Percentiles rank a stretch among this genome's conserved stretches.
Evolutionary conservation across 2,797 vertebrate genomes (phyloP).

Genomic region (Xenopus petersii): DNA sequence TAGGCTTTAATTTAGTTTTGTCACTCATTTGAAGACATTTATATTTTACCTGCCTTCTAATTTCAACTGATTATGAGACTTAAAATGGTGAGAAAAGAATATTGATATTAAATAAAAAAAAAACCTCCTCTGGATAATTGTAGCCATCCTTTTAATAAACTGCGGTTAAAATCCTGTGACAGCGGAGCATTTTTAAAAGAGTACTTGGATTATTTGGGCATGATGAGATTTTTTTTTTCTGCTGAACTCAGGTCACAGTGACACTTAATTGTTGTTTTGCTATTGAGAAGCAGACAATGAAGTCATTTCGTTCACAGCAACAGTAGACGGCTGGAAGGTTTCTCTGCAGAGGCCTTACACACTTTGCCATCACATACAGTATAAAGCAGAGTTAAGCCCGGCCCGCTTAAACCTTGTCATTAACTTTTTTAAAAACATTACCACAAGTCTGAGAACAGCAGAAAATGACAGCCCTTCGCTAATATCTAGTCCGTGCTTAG

Average conservation of each 20-base stretch:
- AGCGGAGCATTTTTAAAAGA: not conserved
- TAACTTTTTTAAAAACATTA: slow-evolving; percentile 19
- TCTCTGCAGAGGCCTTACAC: not conserved
- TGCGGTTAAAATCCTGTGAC: not conserved
- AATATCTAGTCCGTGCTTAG: slow-evolving; percentile 30
- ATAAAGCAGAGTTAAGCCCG: slow-evolving; percentile 18
- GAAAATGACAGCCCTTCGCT: slow-evolving; percentile 5
- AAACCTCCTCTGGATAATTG: not conserved
- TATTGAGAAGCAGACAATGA: not conserved
- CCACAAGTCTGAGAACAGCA: slow-evolving; percentile 17
- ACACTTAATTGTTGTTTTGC: slow-evolving; percentile 25
- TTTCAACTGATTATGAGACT: slow-evolving; percentile 4
- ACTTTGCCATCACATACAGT: slow-evolving; percentile 6
- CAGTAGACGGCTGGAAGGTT: slow-evolving; percentile 8
- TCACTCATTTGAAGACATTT: slow-evolving; percentile 12
- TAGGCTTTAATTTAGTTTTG: slow-evolving; percentile 34
- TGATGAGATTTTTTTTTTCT: not conserved
- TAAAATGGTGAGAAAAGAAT: not conserved
- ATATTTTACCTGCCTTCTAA: slow-evolving; percentile 12
- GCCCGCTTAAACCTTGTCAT: slow-evolving; percentile 22
- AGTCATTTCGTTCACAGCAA: slow-evolving; percentile 16
- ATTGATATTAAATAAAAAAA: not conserved
- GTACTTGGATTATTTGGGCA: not conserved
- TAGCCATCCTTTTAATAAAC: not conserved
- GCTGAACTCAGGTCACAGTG: slow-evolving; percentile 8